phyloP scores from a whole-genome alignment of 2,113 vertebrate genomes.

The Cyphomyrus discorhynchus region DNA sequence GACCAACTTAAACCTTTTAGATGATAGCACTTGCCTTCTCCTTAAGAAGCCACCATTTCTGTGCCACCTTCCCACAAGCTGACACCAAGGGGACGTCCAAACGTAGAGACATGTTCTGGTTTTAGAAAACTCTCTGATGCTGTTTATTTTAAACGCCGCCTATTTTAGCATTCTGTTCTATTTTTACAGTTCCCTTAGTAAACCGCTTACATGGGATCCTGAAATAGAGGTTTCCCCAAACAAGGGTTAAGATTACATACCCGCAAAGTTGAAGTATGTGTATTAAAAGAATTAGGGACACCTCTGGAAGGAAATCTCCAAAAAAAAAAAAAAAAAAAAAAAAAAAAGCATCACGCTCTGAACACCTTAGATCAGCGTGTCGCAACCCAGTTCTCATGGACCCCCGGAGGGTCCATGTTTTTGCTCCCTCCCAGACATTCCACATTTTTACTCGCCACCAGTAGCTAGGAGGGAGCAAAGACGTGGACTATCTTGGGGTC shows the following conservation, averaged over 20 bases:
- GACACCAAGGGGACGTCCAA: not conserved
- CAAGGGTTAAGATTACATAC: not conserved
- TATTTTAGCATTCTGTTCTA: not conserved
- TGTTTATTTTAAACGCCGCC: not conserved
- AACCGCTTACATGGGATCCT: not conserved
- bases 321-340: not conserved
- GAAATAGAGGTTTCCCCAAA: not conserved
- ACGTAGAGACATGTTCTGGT: not conserved
- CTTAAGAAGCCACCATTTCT: not conserved
- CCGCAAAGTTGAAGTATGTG: not conserved
- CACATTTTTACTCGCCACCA: not conserved
- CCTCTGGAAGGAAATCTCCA: not conserved
- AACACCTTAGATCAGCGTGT: not conserved
- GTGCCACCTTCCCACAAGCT: not conserved
- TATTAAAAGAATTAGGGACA: not conserved
- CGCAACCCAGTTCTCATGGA: not conserved
- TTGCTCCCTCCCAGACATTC: not conserved
- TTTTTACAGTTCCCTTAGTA: conserved; percentile 5
- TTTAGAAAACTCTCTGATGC: not conserved
- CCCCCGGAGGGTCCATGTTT: not conserved
- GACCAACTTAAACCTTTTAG: not conserved
- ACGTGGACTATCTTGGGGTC: not conserved
- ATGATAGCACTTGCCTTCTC: not conserved
- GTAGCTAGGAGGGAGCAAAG: not conserved
- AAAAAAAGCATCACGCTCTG: not conserved